Base-by-base conservation (phyloP, 2,888 invertebrate genomes). In the Luperina testacea region DNA sequence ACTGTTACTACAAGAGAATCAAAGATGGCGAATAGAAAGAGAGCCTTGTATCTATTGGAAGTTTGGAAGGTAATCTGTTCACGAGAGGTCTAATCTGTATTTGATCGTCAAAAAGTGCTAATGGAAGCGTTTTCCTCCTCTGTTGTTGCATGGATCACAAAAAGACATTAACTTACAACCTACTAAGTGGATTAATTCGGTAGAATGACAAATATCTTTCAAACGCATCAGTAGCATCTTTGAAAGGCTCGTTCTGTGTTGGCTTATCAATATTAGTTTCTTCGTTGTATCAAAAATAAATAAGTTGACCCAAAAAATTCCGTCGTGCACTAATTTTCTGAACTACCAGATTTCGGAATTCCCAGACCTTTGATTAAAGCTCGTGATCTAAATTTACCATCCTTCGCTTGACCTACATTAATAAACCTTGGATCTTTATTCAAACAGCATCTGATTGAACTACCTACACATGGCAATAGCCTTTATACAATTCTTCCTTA, bases 101-200 rank as follows among this genome's bases (percentile, higher is more conserved):
- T 15, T 59, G 38, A 81, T 81, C 17, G 15, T 27, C 67, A 64
- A 85, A 76, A 73, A 68, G 59, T 72, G 76, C 67, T 81, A 85
- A 85, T 83, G 72, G 20, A 77, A 68, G 38, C 13, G 13, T 76
- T 80, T 76, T 76, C 77, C 77, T 82, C 24, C 8, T 75, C 15
- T 20, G 32, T 57, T 65, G 45, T 45, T 17, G 17, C 69, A 51
- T 59, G 24, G 45, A 53, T 32, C 32, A 67, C 78, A 45, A 53
- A 42, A 24, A 61, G 70, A 48, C 68, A 75, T 82, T 78, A 77
- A 71, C 64, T 82, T 77, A 81, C 64, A 75, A 68, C 64, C 82
- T 77, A 81, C 65, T 15, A 51, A 69, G 38, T 45, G n/a, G 63
- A n/a, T 53, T 51, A 27, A 69, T 77, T 59, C 51, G 38, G 27